These are phyloP conservation scores for Biston betularia DNA, from an alignment of 2,888 invertebrate genomes.

Conservation along the genomic window DNA sequence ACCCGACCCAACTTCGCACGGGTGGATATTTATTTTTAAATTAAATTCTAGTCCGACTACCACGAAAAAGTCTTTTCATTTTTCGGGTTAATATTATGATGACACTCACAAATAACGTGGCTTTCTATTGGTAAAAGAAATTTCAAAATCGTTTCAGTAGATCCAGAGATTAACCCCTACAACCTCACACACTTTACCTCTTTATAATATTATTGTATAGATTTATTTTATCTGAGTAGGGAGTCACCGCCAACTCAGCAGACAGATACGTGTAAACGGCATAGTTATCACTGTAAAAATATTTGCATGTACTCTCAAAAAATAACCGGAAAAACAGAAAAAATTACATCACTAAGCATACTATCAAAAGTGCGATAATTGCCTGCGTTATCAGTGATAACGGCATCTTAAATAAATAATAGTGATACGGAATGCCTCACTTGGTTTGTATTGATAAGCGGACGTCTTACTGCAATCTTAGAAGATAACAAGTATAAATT, in stretches of 20 bases:
- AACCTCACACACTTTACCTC: too few relatives aligned
- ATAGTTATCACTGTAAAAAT: slow-evolving; percentile 1
- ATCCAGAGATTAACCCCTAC: too few relatives aligned
- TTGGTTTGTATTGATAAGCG: slow-evolving; percentile 6
- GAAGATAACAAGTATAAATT: neutral
- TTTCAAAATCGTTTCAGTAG: too few relatives aligned
- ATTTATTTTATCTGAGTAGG: neutral
- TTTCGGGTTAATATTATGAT: too few relatives aligned
- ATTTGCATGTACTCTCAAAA: slow-evolving; percentile 12
- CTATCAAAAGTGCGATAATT: slow-evolving; percentile 25
- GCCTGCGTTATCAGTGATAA: slow-evolving; percentile 29
- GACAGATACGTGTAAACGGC: neutral
- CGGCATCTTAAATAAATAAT: slow-evolving; percentile 15
- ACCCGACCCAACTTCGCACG: too few relatives aligned
- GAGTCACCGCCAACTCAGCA: neutral
- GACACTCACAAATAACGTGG: too few relatives aligned
- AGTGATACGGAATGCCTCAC: slow-evolving; percentile 12
- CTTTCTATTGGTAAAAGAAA: too few relatives aligned
- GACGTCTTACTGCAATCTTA: neutral
- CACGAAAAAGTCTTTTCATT: too few relatives aligned
- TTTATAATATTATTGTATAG: neutral
- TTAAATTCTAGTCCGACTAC: too few relatives aligned
- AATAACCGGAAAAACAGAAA: slow-evolving; percentile 22
- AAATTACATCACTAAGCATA: slow-evolving; percentile 23
- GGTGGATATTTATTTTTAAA: too few relatives aligned